Evolutionary conservation across 2,888 invertebrate species (phyloP).

Genomic region (Perizoma flavofasciatum): DNA sequence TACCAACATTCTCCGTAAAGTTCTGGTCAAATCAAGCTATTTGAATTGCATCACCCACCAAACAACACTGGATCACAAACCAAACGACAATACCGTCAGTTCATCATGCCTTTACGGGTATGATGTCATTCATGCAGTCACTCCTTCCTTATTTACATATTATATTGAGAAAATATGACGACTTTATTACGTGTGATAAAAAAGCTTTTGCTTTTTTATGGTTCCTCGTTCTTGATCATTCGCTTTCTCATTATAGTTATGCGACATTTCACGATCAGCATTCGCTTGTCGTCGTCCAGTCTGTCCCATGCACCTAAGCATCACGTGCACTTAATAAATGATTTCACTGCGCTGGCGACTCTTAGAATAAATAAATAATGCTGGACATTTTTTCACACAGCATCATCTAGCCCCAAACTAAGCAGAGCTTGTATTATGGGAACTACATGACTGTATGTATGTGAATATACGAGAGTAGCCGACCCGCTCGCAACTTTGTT

Average conservation of each 20-base stretch:
- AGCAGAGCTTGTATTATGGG: too few relatives aligned
- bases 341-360: conserved; percentile 56
- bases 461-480: too few relatives aligned
- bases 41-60: conserved; percentile 43
- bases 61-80: conserved; percentile 41
- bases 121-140: conserved; percentile 56
- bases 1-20: too few relatives aligned
- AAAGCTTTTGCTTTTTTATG: background rate
- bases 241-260: conserved; percentile 29
- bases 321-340: conserved; percentile 52
- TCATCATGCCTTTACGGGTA: conserved; percentile 33
- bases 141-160: conserved; percentile 25
- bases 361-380: too few relatives aligned
- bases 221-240: conserved; percentile 9
- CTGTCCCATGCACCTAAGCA: conserved; percentile 45
- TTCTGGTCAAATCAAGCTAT: conserved; percentile 13
- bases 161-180: conserved; percentile 22
- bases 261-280: conserved; percentile 44
- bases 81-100: conserved; percentile 13
- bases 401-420: too few relatives aligned
- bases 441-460: too few relatives aligned
- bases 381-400: too few relatives aligned
- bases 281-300: conserved; percentile 50
- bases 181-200: background rate
- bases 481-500: too few relatives aligned